Evolutionary conservation across 2,113 vertebrate species (phyloP).

Genomic region (Vombatus ursinus): DNA sequence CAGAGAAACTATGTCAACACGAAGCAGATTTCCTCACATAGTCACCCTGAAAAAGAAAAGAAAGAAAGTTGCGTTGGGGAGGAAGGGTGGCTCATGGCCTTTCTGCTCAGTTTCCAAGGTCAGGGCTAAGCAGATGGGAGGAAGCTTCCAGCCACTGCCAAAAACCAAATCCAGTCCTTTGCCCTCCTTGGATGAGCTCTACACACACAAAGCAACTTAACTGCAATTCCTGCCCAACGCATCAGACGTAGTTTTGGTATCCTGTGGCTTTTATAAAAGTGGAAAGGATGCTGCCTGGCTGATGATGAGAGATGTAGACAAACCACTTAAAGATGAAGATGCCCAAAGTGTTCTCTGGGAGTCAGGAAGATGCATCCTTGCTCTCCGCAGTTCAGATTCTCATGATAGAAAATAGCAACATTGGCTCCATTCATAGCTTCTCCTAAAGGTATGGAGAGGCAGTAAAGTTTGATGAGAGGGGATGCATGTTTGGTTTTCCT

Average conservation of each 20-base stretch:
- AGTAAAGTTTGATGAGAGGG: not conserved
- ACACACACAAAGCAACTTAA: constrained; percentile 6
- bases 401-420: not conserved
- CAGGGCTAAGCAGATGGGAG: not conserved
- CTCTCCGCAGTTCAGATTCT: constrained; percentile 9
- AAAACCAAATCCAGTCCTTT: not conserved
- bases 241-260: constrained; percentile 51
- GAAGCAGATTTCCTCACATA: not conserved
- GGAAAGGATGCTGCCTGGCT: constrained; percentile 53
- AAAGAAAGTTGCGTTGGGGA: not conserved
- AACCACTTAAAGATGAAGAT: constrained; percentile 66
- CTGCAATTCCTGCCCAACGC: constrained; percentile 50
- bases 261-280: constrained; percentile 63
- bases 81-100: not conserved
- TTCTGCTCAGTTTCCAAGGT: not conserved
- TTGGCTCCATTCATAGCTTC: not conserved
- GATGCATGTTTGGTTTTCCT: not conserved
- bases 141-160: rapidly evolving
- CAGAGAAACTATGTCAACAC: not conserved
- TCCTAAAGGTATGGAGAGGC: not conserved
- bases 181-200: not conserved
- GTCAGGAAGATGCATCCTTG: not conserved
- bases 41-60: not conserved
- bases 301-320: constrained; percentile 60
- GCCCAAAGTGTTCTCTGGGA: constrained; percentile 60